phyloP scores from a whole-genome alignment of 1,140 invertebrate species.

The Copidosoma floridanum region DNA sequence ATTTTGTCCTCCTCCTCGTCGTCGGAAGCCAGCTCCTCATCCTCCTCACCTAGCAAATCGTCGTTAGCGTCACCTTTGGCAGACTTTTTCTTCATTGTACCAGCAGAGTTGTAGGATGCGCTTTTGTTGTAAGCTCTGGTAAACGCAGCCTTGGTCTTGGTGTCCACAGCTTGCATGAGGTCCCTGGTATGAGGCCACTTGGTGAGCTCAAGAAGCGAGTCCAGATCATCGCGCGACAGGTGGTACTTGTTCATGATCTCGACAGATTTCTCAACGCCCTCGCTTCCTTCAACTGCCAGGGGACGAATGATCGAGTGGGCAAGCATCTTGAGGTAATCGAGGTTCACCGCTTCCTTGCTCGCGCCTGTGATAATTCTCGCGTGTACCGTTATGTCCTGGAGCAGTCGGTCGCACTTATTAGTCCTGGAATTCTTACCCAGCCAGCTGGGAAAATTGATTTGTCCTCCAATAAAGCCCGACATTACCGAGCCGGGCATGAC shows the following conservation, averaged over 20 bases:
- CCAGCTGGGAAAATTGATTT: constrained; percentile 92
- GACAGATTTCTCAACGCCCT: constrained; percentile 75
- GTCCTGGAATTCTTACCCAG: constrained; percentile 90
- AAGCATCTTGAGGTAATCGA: constrained; percentile 80
- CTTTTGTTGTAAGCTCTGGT: constrained; percentile 91
- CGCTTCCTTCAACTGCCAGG: constrained; percentile 65
- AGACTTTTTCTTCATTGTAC: constrained; percentile 58
- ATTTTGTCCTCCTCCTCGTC: constrained; percentile 80
- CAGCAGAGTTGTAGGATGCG: constrained; percentile 65
- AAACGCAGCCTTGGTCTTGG: constrained; percentile 89
- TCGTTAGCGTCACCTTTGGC: constrained; percentile 54
- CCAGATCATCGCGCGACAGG: constrained; percentile 77
- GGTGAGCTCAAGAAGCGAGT: constrained; percentile 80
- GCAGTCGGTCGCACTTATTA: constrained; percentile 68
- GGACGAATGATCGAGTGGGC: constrained; percentile 73
- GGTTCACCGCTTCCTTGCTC: constrained; percentile 71
- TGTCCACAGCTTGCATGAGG: constrained; percentile 72
- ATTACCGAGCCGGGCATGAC: constrained; percentile 86
- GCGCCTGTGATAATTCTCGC: constrained; percentile 63
- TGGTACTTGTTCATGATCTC: constrained; percentile 79
- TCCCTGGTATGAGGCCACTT: constrained; percentile 80
- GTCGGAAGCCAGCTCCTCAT: constrained; percentile 66
- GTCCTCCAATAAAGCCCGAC: constrained; percentile 71
- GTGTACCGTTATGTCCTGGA: constrained; percentile 50
- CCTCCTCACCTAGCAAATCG: constrained; percentile 36